Conservation (phyloP, 2,113 vertebrate species). For the Pedionomus torquatus region DNA sequence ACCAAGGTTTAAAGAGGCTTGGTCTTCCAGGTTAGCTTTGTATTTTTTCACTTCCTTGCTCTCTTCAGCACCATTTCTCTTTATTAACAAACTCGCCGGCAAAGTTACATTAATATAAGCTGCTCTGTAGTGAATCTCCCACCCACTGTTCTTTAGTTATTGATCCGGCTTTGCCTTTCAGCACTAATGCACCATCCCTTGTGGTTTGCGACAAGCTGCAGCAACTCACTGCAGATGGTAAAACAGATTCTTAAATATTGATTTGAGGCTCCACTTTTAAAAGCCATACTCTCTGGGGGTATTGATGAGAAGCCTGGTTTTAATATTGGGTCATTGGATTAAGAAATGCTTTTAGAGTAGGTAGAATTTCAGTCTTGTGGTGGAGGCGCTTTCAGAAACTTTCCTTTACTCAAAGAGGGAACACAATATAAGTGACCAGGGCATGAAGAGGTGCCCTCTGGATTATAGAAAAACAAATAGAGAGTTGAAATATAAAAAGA, state of each 20-base stretch:
- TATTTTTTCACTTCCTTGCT: neutral
- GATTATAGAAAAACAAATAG: neutral
- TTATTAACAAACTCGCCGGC: slow-evolving; percentile 36
- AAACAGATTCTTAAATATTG: slow-evolving; percentile 65
- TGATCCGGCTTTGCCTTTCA: slow-evolving; percentile 51
- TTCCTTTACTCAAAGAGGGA: neutral
- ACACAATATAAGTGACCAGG: neutral
- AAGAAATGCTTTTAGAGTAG: neutral
- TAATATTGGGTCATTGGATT: neutral
- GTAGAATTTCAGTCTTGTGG: neutral
- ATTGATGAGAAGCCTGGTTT: slow-evolving; percentile 25
- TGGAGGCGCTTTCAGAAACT: neutral
- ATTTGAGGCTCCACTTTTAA: slow-evolving; percentile 32
- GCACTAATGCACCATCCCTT: slow-evolving; percentile 24
- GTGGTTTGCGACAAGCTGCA: slow-evolving; percentile 28
- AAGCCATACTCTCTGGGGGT: slow-evolving; percentile 2
- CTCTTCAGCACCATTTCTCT: slow-evolving; percentile 1
- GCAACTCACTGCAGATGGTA: slow-evolving; percentile 39
- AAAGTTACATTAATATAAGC: slow-evolving; percentile 27
- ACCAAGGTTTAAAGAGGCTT: neutral
- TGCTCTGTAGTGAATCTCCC: neutral
- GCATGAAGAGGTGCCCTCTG: neutral
- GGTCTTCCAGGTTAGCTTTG: neutral
- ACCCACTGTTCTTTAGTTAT: slow-evolving; percentile 43
- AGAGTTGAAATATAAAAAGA: neutral